Conservation (phyloP, 1,140 invertebrate species). For the Gryllus bimaculatus region DNA sequence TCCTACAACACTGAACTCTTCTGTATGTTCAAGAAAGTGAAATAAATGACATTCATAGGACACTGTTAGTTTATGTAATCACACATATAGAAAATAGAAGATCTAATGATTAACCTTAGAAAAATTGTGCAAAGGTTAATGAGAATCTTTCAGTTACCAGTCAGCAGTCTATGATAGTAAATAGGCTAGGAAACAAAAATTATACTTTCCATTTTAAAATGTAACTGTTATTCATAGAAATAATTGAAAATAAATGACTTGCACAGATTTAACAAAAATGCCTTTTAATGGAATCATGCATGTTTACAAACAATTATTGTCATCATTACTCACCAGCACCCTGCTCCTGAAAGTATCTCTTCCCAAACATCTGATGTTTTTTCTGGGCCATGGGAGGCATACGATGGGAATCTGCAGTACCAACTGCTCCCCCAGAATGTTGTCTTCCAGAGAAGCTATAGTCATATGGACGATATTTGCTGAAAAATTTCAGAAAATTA, state of each 20-base stretch:
- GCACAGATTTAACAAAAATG: background rate
- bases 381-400: constrained; percentile 72
- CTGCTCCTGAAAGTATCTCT: constrained; percentile 62
- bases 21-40: too few relatives aligned
- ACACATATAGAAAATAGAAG: too few relatives aligned
- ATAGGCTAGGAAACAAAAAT: too few relatives aligned
- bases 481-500: constrained; percentile 27
- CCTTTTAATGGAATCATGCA: background rate
- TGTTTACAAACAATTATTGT: background rate
- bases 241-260: background rate
- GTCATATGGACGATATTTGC: constrained; percentile 68
- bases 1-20: too few relatives aligned
- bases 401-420: constrained; percentile 29
- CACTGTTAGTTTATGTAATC: too few relatives aligned
- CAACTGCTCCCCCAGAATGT: constrained; percentile 34
- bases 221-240: too few relatives aligned
- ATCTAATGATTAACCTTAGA: too few relatives aligned
- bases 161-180: too few relatives aligned
- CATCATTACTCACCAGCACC: constrained; percentile 14
- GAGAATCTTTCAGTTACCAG: too few relatives aligned
- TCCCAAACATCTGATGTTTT: constrained; percentile 86
- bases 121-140: too few relatives aligned
- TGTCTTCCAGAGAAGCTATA: constrained; percentile 49
- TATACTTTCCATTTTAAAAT: too few relatives aligned
- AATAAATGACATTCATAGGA: too few relatives aligned